These are phyloP conservation scores for Drosophila arawakana DNA, from an alignment of 1,140 invertebrate genomes.

Conservation along the genomic window DNA sequence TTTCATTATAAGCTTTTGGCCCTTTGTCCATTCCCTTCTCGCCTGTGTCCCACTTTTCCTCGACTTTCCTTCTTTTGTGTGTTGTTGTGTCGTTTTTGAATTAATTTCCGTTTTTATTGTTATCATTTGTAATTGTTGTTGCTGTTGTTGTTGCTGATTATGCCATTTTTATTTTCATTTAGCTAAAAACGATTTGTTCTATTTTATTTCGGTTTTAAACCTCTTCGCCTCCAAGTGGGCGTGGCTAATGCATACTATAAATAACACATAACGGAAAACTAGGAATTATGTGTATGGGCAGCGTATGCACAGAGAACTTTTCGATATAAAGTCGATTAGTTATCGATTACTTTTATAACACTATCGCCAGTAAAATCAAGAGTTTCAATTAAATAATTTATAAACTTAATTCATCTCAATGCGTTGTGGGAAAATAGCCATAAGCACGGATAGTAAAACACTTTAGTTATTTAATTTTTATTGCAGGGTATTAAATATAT, in stretches of 20 bases:
- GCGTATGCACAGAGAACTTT: too few relatives aligned
- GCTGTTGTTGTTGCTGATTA: constrained; percentile 22
- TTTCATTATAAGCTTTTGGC: constrained; percentile 52
- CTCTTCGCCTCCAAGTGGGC: too few relatives aligned
- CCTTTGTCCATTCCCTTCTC: background rate
- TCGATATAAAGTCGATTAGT: background rate
- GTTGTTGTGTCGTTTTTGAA: constrained; percentile 30
- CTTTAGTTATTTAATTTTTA: constrained; percentile 3
- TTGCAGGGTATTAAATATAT: constrained; percentile 59
- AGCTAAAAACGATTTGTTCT: constrained; percentile 11
- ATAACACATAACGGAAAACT: background rate
- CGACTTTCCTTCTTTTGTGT: constrained; percentile 10
- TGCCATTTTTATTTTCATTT: constrained; percentile 2
- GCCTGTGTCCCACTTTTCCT: background rate
- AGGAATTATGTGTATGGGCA: background rate
- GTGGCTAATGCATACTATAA: background rate
- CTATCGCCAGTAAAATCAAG: too few relatives aligned
- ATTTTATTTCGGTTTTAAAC: background rate
- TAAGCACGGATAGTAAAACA: background rate
- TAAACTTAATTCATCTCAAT: background rate
- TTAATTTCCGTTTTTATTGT: constrained; percentile 45
- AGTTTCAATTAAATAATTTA: background rate
- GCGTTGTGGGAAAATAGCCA: background rate
- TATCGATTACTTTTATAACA: background rate
- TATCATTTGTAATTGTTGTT: constrained; percentile 43